Evolutionary conservation across 30 jellyfish, hydroid and myxozoan species (phyloP).

Genomic region (Hydractinia symbiolongicarpus): DNA sequence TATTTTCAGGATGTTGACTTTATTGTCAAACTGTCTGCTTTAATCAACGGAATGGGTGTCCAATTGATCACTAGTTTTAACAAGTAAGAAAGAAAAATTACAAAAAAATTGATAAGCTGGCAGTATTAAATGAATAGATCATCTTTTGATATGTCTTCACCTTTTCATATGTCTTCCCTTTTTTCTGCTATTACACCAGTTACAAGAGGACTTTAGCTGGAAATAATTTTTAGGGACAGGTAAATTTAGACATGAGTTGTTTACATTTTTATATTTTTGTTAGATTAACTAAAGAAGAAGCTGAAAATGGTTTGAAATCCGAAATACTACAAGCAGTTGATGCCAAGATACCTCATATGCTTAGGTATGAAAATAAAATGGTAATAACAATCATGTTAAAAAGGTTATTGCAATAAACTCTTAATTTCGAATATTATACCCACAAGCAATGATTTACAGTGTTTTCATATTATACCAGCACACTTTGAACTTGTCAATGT

Average conservation of each 20-base stretch:
- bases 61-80: conserved; percentile 74
- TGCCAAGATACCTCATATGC: conserved; percentile 53
- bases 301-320: background rate
- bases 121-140: too few species aligned
- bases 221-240: too few species aligned
- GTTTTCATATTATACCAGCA: too few species aligned
- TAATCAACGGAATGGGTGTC: conserved; percentile 82
- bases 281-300: conserved; percentile 32
- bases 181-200: too few species aligned
- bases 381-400: background rate
- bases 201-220: too few species aligned
- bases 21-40: conserved; percentile 61
- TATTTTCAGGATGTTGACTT: conserved; percentile 34
- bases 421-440: background rate
- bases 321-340: conserved; percentile 63
- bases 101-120: too few species aligned
- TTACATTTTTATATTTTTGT: background rate
- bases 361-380: conserved; percentile 31
- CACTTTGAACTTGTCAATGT: too few species aligned
- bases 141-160: too few species aligned
- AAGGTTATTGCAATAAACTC: background rate
- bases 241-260: too few species aligned
- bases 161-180: too few species aligned
- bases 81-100: conserved; percentile 33
- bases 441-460: too few species aligned